Evolutionary conservation across 2,888 invertebrate species (phyloP).

Genomic region (Mesorhabditis belari): DNA sequence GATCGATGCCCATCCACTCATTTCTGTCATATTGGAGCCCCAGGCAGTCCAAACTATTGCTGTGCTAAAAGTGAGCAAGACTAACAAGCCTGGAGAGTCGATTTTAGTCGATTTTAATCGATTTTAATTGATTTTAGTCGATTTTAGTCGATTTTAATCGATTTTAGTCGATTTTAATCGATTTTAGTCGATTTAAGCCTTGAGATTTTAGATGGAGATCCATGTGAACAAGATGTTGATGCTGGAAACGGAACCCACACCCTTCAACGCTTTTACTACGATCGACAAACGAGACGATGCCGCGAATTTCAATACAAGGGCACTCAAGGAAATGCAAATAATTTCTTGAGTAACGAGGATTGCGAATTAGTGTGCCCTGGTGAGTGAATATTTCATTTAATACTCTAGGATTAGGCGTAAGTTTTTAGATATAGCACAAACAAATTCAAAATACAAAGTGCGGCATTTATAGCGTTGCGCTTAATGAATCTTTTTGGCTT

Average conservation of each 20-base stretch:
- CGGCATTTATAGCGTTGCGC: neutral
- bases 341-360: slow-evolving; percentile 43
- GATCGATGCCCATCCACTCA: slow-evolving; percentile 48
- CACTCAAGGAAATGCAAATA: slow-evolving; percentile 49
- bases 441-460: neutral
- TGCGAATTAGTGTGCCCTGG: slow-evolving; percentile 49
- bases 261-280: slow-evolving; percentile 44
- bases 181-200: neutral
- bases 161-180: neutral
- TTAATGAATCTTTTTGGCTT: too few relatives aligned
- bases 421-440: slow-evolving; percentile 4
- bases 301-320: slow-evolving; percentile 40
- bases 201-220: slow-evolving; percentile 47
- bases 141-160: neutral
- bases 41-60: slow-evolving; percentile 42
- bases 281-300: slow-evolving; percentile 34
- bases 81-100: too few relatives aligned
- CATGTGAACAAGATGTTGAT: slow-evolving; percentile 37
- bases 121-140: neutral
- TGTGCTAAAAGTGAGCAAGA: slow-evolving; percentile 45
- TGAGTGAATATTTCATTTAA: too few relatives aligned
- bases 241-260: slow-evolving; percentile 36
- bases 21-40: slow-evolving; percentile 49
- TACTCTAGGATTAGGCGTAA: neutral
- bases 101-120: neutral